Evolutionary conservation across 2,113 vertebrate genomes (phyloP), one percentile per base, ranked within the genome.

Genomic region (Tympanuchus pallidicinctus): DNA sequence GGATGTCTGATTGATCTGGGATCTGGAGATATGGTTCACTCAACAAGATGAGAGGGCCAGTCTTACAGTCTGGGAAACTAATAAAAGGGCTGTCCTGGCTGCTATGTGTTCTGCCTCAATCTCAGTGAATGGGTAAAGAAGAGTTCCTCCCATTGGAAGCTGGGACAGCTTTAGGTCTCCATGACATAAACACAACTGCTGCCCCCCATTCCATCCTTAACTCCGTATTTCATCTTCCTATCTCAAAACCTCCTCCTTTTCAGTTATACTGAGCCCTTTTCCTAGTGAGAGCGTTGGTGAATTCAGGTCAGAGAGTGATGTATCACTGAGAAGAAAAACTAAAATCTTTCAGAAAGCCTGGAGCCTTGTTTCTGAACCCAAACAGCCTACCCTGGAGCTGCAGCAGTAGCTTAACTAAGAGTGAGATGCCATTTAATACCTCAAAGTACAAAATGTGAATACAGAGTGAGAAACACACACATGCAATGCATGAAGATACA

Each of bases 371-470:
- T 43, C 81, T 86, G 60, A 74, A 54, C 18, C 32, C 40, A 64
- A 42, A 38, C 3, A 67, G 36, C 18, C 75, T 3, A 3, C 14
- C 17, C 86, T 57, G 60, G 32, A 66, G 38, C 67, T 76, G 52
- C 61, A 88, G 59, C 59, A 93, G 45, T 63, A 64, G 72, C 54
- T 91, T 57, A 66, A 72, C 74, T 61, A 56, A 38, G 50, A 91
- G n/a, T 25, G 40, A 80, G 42, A 17, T 56, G 38, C 6, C 89
- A 14, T 47, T 74, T 40, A 86, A 77, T 11, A 88, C 32, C 67
- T 92, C 32, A 36, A 70, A 89, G 65, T 36, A 89, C 64, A 82
- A 88, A 91, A 89, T 10, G 27, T 36, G 74, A 89, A 80, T 47
- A 42, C 15, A 56, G 34, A 54, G 27, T 63, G 60, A 91, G 47